A percentile compares a stretch with the other conserved stretches of the same genome.
phyloP scores from a whole-genome alignment of 2,113 vertebrate species.

The Tylochromis polylepis region DNA sequence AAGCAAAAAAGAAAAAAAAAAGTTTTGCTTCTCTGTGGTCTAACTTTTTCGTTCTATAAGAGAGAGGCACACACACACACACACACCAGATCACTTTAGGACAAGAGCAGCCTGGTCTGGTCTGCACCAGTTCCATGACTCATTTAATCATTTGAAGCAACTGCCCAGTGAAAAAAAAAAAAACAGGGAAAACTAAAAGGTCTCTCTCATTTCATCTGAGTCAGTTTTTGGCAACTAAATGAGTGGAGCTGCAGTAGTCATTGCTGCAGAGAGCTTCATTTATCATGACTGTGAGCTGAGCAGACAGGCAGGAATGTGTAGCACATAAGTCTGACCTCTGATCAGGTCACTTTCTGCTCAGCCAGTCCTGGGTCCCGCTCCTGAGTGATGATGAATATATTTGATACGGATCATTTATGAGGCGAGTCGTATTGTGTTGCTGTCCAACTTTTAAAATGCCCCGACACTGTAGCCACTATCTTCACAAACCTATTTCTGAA shows the following conservation, averaged over 20 bases:
- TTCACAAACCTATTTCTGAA: background rate
- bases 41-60: background rate
- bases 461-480: background rate
- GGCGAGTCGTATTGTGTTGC: background rate
- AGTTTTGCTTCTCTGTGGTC: background rate
- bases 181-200: conserved; percentile 11
- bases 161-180: background rate
- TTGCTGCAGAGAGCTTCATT: background rate
- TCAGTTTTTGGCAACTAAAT: conserved; percentile 57
- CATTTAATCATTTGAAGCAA: conserved; percentile 34
- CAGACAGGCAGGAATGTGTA: conserved; percentile 59
- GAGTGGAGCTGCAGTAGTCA: background rate
- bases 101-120: conserved; percentile 36
- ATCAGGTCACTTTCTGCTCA: background rate
- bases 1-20: background rate
- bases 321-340: conserved; percentile 21
- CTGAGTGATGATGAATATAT: background rate
- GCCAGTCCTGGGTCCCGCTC: background rate
- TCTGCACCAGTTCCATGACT: conserved; percentile 57
- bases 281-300: conserved; percentile 19
- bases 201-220: conserved; percentile 57
- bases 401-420: background rate
- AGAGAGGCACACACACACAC: background rate
- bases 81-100: background rate
- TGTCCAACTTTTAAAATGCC: background rate